Percentiles rank a stretch among this genome's conserved stretches.
Conservation (phyloP, 2,113 vertebrate genomes). For the Hepsetus odoe region DNA sequence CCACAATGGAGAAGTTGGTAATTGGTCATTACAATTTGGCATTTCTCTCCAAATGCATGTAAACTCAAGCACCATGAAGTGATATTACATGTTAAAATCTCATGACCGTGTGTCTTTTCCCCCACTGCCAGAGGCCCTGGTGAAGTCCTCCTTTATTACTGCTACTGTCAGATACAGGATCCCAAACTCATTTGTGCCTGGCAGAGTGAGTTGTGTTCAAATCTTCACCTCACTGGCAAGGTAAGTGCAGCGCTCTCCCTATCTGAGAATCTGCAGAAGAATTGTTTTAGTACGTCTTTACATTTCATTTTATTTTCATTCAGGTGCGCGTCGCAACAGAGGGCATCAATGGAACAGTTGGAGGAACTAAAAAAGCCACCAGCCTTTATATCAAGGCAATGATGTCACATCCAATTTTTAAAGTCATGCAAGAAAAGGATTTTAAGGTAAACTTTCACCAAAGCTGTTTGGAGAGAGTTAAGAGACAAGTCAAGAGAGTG, state of each 20-base stretch:
- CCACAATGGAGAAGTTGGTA: too few relatives aligned
- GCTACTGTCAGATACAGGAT: slow-evolving; percentile 83
- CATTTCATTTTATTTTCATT: slow-evolving; percentile 45
- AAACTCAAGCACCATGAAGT: too few relatives aligned
- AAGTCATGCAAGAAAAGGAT: slow-evolving; percentile 80
- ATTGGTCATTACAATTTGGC: too few relatives aligned
- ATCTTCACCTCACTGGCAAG: slow-evolving; percentile 90
- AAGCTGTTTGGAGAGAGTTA: too few relatives aligned
- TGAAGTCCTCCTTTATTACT: slow-evolving; percentile 91
- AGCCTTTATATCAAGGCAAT: slow-evolving; percentile 84
- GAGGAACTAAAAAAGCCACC: slow-evolving; percentile 84
- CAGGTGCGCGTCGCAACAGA: slow-evolving; percentile 91
- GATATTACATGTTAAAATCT: too few relatives aligned
- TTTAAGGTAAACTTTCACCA: slow-evolving; percentile 86
- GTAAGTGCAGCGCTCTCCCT: slow-evolving; percentile 63
- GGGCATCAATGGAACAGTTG: slow-evolving; percentile 94
- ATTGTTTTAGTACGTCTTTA: background rate
- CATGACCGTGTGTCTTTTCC: too few relatives aligned
- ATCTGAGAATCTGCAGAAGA: background rate
- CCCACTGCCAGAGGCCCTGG: slow-evolving; percentile 73
- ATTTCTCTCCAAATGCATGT: too few relatives aligned
- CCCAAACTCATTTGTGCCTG: slow-evolving; percentile 83
- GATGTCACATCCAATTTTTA: slow-evolving; percentile 85
- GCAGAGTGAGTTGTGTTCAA: slow-evolving; percentile 88
- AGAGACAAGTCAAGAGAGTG: too few relatives aligned